phyloP scores from a whole-genome alignment of 2,797 vertebrate species.

The Typhlichthys subterraneus region DNA sequence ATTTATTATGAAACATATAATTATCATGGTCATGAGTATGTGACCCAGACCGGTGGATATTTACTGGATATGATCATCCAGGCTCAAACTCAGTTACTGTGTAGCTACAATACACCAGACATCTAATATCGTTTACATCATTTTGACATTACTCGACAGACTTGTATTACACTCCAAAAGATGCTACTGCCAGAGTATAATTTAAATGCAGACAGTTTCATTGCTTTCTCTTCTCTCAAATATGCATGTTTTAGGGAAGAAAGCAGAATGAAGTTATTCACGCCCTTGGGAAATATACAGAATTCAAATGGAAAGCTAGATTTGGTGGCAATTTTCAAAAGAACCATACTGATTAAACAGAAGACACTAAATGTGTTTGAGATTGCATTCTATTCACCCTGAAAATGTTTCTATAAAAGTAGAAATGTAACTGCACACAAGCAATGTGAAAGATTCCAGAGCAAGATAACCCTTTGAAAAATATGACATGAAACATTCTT shows the following conservation, averaged over 20 bases:
- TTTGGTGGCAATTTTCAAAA: conserved; percentile 45
- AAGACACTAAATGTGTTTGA: conserved; percentile 37
- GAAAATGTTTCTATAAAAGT: conserved; percentile 21
- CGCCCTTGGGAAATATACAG: conserved; percentile 53
- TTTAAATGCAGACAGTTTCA: conserved; percentile 68
- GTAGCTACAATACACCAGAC: conserved; percentile 4
- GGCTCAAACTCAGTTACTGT: background rate
- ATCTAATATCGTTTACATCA: conserved; percentile 21
- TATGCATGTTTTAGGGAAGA: conserved; percentile 57
- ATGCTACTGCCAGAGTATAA: conserved; percentile 35
- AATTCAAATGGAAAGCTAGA: conserved; percentile 60
- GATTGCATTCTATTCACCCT: conserved; percentile 32
- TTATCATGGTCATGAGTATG: conserved; percentile 46
- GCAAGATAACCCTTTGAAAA: conserved; percentile 32
- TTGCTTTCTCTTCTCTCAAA: conserved; percentile 52
- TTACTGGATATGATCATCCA: conserved; percentile 24
- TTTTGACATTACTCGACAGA: conserved; percentile 31
- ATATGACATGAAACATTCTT: conserved; percentile 17
- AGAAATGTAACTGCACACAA: conserved; percentile 4
- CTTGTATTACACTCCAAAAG: conserved; percentile 38
- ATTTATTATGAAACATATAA: conserved; percentile 43
- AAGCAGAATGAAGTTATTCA: conserved; percentile 61
- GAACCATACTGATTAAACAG: conserved; percentile 36
- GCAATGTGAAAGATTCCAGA: conserved; percentile 24
- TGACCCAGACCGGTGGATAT: conserved; percentile 15